Evolutionary conservation across 64 coral and sea anemone species (phyloP).

Genomic region (Anthopleura sola): DNA sequence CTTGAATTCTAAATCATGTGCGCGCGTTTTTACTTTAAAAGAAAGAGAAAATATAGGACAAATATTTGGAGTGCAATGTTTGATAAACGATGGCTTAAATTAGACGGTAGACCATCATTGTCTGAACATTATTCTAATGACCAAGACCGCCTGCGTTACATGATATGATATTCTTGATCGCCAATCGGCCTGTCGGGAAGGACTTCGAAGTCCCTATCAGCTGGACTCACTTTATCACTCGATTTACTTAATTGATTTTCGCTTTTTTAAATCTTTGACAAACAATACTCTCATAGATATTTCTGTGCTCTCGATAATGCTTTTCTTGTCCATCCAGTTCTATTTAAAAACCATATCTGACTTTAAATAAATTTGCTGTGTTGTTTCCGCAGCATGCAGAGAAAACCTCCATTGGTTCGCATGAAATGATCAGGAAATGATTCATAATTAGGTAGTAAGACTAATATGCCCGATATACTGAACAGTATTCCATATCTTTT

Average conservation of each 20-base stretch:
- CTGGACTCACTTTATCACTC: neutral
- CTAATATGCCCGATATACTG: too few species aligned
- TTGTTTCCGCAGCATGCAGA: too few species aligned
- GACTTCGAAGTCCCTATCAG: neutral
- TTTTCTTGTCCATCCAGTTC: neutral
- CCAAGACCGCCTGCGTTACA: neutral
- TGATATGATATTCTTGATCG: neutral
- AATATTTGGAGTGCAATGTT: neutral
- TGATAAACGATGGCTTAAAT: neutral
- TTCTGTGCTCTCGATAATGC: neutral
- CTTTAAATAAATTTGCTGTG: too few species aligned
- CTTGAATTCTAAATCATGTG: too few species aligned
- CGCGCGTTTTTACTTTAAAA: too few species aligned
- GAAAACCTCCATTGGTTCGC: too few species aligned
- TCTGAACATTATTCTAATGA: conserved; percentile 9
- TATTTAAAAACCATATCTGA: too few species aligned
- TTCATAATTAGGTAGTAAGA: too few species aligned
- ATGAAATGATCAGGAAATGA: too few species aligned
- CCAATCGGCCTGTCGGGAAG: neutral
- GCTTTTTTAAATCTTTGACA: neutral
- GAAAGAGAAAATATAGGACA: too few species aligned
- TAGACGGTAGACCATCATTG: neutral
- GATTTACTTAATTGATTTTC: neutral
- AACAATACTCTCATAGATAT: neutral
- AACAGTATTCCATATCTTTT: too few species aligned